A percentile compares a stretch with the other conserved stretches of the same genome.
These are phyloP conservation scores for Natrix natrix DNA, from an alignment of 2,797 vertebrate species.

Conservation along the genomic window DNA sequence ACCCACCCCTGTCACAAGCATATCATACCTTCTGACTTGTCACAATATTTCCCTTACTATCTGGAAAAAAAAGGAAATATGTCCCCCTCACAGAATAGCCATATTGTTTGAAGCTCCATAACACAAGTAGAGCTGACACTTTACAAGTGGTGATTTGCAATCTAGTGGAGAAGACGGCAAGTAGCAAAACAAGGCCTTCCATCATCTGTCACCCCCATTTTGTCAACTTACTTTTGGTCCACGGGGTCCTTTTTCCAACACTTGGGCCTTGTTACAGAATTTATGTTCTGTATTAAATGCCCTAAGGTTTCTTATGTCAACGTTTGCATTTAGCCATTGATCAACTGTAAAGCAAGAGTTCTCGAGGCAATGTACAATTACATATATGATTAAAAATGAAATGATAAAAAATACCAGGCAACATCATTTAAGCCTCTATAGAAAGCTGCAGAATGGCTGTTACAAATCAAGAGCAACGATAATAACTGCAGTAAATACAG, in stretches of 20 bases:
- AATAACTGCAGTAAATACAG: not conserved
- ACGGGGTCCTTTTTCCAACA: not conserved
- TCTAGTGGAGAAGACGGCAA: not conserved
- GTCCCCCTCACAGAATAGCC: not conserved
- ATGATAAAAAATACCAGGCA: not conserved
- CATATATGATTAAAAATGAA: not conserved
- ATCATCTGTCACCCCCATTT: not conserved
- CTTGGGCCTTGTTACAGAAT: not conserved
- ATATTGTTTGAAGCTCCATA: not conserved
- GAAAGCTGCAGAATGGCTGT: not conserved
- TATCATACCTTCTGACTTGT: not conserved
- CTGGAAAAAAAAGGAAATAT: not conserved
- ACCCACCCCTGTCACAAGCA: too few species aligned
- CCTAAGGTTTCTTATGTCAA: not conserved
- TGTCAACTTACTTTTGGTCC: not conserved
- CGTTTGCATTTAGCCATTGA: not conserved
- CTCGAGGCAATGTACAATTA: not conserved
- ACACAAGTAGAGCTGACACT: not conserved
- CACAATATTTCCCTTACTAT: not conserved
- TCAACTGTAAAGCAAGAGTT: not conserved
- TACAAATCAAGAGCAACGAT: not conserved
- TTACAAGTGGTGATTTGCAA: not conserved
- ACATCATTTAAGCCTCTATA: not conserved
- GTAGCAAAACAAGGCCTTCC: not conserved
- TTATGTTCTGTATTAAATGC: not conserved